Base-by-base conservation (phyloP, 2,888 invertebrate genomes). In the Disparrhopalites patrizii region DNA sequence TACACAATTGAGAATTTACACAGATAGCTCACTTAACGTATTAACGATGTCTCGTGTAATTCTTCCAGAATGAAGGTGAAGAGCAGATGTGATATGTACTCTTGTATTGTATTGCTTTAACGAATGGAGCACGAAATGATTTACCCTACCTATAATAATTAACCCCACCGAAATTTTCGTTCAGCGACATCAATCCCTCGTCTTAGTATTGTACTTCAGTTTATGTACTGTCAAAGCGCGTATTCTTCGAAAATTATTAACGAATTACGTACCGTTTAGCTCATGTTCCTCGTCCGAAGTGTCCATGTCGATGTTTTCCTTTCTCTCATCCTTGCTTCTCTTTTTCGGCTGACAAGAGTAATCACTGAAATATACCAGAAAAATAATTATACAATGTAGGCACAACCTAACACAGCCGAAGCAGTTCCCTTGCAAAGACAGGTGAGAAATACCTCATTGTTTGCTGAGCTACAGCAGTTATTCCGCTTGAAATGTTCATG, bases 281-380 rank as follows among this genome's bases (percentile, higher is more conserved):
- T 69, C 70, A 70, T 75, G 72, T 8, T 76, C 76, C 20, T 76
- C 76, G 33, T 76, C 76, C 1, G 75, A 74, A 33, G 75, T 73
- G 56, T 76, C 76, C 65, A 73, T 69, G 50, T 73, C 72, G 10
- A 31, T 33, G 36, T 33, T 62, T 60, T 75, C 76, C 47, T 76
- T 76, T 31, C 68, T 70, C 20, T 70, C 75, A 27, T 75, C 74
- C 58, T 73, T 74, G n/a, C 73, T 65, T 58, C 72, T 73, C 50
- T 72, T 71, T 55, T 74, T 74, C 38, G 72, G 68, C 66, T 70
- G 74, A 65, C 74, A 75, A 73, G 70, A 67, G 38, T 70, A 74
- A 33, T 74, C 74, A 67, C 75, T 76, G 62, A 0, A 67, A 60
- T 52, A n/a, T 25, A 55, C 23, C 31, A 20, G 30, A 47, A 18